These are phyloP conservation scores for Pogonomyrmex barbatus DNA, from an alignment of 1,140 invertebrate species.

Conservation along the genomic window DNA sequence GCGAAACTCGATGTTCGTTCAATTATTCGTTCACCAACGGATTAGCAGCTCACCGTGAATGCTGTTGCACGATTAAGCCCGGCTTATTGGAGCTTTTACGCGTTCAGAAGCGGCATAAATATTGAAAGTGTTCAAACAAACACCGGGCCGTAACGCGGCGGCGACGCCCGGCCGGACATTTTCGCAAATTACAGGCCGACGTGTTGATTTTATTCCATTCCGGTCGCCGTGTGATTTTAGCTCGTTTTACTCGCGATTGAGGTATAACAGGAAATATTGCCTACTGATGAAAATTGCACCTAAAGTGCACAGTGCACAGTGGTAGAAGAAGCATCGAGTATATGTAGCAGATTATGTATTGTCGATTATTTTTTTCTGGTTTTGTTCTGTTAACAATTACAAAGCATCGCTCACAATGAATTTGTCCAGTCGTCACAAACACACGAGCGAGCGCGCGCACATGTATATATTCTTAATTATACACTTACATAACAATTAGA, in stretches of 20 bases:
- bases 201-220: constrained; percentile 63
- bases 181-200: constrained; percentile 55
- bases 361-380: background rate
- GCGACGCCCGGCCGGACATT: constrained; percentile 51
- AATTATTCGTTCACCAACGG: constrained; percentile 73
- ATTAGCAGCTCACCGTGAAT: constrained; percentile 71
- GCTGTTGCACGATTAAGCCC: constrained; percentile 63
- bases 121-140: constrained; percentile 58
- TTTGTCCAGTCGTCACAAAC: background rate
- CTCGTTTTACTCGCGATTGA: constrained; percentile 24
- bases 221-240: constrained; percentile 53
- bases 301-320: background rate
- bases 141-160: constrained; percentile 44
- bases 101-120: constrained; percentile 54
- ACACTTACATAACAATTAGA: background rate
- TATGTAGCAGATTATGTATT: background rate
- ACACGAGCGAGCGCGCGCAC: too few relatives aligned
- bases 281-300: constrained; percentile 26
- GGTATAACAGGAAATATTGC: constrained; percentile 34
- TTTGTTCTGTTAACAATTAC: background rate
- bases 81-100: constrained; percentile 66
- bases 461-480: background rate
- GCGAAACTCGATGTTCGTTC: constrained; percentile 70
- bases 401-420: background rate
- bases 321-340: background rate